A percentile compares a stretch with the other conserved stretches of the same genome.
These are phyloP conservation scores for Psylliodes chrysocephalus DNA, from an alignment of 2,888 invertebrate species.

Conservation along the genomic window DNA sequence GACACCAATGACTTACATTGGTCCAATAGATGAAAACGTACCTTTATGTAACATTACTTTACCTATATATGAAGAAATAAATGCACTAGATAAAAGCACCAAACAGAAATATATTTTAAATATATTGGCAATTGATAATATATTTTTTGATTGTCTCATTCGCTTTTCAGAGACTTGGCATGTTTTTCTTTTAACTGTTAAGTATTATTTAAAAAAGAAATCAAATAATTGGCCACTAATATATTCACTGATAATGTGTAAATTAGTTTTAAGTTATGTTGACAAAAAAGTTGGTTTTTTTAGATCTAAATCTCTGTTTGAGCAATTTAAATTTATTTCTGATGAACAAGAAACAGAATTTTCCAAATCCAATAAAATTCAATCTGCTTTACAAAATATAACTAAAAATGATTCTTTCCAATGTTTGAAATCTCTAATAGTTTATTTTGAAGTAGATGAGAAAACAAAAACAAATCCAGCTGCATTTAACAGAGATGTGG, in stretches of 20 bases:
- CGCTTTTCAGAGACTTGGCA: slow-evolving; percentile 70
- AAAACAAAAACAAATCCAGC: slow-evolving; percentile 66
- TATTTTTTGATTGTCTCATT: slow-evolving; percentile 53
- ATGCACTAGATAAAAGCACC: slow-evolving; percentile 49
- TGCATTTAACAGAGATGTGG: slow-evolving; percentile 68
- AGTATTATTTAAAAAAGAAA: slow-evolving; percentile 69
- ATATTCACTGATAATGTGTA: slow-evolving; percentile 69
- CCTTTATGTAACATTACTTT: slow-evolving; percentile 45
- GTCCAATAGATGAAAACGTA: slow-evolving; percentile 45
- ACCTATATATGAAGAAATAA: slow-evolving; percentile 60
- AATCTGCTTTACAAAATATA: slow-evolving; percentile 65
- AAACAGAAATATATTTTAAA: slow-evolving; percentile 55
- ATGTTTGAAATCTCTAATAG: slow-evolving; percentile 68
- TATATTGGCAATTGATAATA: slow-evolving; percentile 29
- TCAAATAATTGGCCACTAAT: slow-evolving; percentile 65
- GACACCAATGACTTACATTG: too few species aligned
- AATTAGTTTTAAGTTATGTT: slow-evolving; percentile 69
- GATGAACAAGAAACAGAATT: too few species aligned
- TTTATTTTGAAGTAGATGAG: slow-evolving; percentile 70
- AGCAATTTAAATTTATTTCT: too few species aligned
- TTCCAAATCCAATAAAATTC: too few species aligned
- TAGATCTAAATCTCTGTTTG: slow-evolving; percentile 60
- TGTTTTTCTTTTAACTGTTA: slow-evolving; percentile 69
- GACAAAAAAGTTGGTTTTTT: slow-evolving; percentile 70
- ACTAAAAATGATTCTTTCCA: slow-evolving; percentile 69